These are phyloP conservation scores for Aegotheles bennettii DNA, from an alignment of 2,113 vertebrate species.

Conservation along the genomic window DNA sequence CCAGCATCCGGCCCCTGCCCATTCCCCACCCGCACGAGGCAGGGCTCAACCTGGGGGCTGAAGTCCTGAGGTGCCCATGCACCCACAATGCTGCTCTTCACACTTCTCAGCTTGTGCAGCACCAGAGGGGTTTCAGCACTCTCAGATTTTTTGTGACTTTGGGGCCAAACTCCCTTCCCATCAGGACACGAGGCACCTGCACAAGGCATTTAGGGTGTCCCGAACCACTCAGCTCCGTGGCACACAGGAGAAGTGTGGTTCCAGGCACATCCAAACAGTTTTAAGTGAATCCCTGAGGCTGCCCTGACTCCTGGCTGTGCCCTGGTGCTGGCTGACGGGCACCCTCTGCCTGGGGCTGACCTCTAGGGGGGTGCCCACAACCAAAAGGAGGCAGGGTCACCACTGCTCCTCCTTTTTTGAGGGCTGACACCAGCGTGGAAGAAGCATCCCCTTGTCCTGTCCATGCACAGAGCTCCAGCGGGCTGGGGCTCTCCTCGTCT, in stretches of 20 bases:
- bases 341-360: background rate
- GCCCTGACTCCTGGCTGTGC: background rate
- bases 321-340: rapidly evolving
- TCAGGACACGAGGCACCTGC: rapidly evolving
- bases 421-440: rapidly evolving
- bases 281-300: background rate
- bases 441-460: background rate
- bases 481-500: background rate
- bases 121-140: background rate
- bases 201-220: rapidly evolving
- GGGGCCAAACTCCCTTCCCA: background rate
- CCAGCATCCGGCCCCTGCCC: background rate
- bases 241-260: rapidly evolving
- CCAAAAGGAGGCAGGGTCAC: rapidly evolving
- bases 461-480: background rate
- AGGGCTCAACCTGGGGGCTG: rapidly evolving
- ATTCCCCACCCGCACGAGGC: background rate
- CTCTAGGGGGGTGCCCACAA: background rate
- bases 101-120: background rate
- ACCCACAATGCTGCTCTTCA: rapidly evolving
- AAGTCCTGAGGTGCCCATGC: too few species aligned
- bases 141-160: background rate
- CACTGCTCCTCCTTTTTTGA: background rate
- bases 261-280: background rate
- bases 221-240: rapidly evolving